Base-by-base conservation (phyloP, 2,797 vertebrate genomes). In the Lagodon rhomboides region DNA sequence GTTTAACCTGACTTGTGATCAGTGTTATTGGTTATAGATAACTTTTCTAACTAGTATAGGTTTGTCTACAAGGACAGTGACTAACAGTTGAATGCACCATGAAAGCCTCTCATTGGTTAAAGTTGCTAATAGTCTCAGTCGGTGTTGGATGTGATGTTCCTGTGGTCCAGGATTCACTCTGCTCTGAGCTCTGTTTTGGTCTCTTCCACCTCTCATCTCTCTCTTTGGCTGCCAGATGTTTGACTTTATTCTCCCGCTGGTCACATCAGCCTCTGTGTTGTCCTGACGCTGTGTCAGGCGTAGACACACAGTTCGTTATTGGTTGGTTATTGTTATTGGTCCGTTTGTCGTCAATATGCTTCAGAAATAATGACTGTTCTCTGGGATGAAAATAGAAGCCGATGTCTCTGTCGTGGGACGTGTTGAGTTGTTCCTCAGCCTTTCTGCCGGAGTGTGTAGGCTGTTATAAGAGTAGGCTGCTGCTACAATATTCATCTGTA, bases 401-500 rank as follows among this genome's bases (percentile, higher is more conserved):
- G 56, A 46, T 76, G 23, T 77, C 44, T 49, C 41, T 38, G 47
- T 75, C 68, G 88, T 85, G 82, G 88, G 87, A 87, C 4, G 83
- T 88, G 82, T 87, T 66, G 78, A 71, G 66, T 69, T 12, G 15
- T 46, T 30, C 12, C 82, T 80, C 70, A 62, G 62, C 27, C n/a
- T n/a, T n/a, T n/a, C n/a, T n/a, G n/a, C n/a, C 77, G 80, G 62
- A 50, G 17, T 1, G 69, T 73, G 86, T 79, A 74, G 81, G 85
- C 30, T 73, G 83, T 85, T 20, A 38, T 0, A 3, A 56, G 61
- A 76, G 71, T 23, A 44, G 68, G 66, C 46, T 58, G 75, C 63
- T 73, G 69, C 6, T 68, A 60, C 79, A 76, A 61, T 69, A 75
- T 68, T 51, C 50, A 46, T 65, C n/a, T 64, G 23, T 41, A 62